Evolutionary conservation across 2,113 vertebrate genomes (phyloP), one percentile per base, ranked within the genome.

Genomic region (Phylloscopus trochilus): DNA sequence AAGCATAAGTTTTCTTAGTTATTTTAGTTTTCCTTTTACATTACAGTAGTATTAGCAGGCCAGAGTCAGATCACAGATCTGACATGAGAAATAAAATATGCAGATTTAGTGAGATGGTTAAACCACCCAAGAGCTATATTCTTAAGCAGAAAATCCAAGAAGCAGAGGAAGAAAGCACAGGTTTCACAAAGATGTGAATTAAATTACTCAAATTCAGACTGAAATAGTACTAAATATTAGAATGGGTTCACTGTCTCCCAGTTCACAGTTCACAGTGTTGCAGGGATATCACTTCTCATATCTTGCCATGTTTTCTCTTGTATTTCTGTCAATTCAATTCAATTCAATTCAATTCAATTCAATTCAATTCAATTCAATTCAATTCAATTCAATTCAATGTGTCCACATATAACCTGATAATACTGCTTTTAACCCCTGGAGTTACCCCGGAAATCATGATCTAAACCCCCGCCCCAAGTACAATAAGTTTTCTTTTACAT

Each of bases 21-120:
- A 31, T 43, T 88, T 90, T 53, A 49, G 31, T 83, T 89, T 95
- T 72, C 16, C 15, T 74, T 92, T 95, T 80, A 66, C 33, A 31
- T 86, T 78, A 52, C 17, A 52, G 15, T 52, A 47, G 23, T 43
- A 52, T 26, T 47, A 44, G 8, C 28, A 64, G 15, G 7, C 14
- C 13, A 41, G 75, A 86, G 18, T 68, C 41, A 83, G 23, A 37
- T 68, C 7, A 33, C 3, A 15, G 37, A 69, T 88, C 64, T 13
- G 7, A 44, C 37, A 27, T 11, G 60, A 74, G 43, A 80, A 78
- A 89, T 23, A 51, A 0, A 66, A 55, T 22, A 63, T 19, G 16
- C 7, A n/a, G 33, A 55, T 70, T 44, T 70, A 92, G 21, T 80
- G 63, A 83, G 18, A 30, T 3, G 2, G 16, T 56, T 90, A 91